These are phyloP conservation scores for Phyllostomus hastatus DNA, from an alignment of 2,113 vertebrate species.

Conservation along the genomic window DNA sequence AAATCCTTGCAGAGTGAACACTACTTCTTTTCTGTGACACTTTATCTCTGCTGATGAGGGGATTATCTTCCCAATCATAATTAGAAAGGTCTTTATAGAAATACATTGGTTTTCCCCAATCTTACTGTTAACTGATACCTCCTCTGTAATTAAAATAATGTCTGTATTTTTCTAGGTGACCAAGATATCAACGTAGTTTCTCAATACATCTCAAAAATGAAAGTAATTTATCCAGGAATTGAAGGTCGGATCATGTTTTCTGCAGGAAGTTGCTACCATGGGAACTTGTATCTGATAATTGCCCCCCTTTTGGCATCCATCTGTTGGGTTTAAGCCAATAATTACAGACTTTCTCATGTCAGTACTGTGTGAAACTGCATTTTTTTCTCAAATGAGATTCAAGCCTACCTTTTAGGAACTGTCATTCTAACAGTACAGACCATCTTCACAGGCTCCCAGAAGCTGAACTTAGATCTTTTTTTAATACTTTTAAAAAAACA, in stretches of 20 bases:
- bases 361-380: constrained; percentile 11
- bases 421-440: not conserved
- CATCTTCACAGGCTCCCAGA: not conserved
- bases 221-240: constrained; percentile 86
- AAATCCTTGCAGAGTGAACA: not conserved
- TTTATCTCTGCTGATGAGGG: not conserved
- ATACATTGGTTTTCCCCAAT: not conserved
- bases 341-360: not conserved
- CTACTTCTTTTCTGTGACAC: not conserved
- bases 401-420: constrained; percentile 17
- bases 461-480: not conserved
- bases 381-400: constrained; percentile 18
- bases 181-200: constrained; percentile 86
- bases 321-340: constrained; percentile 26
- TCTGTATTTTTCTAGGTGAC: constrained; percentile 83
- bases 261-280: constrained; percentile 58
- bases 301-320: constrained; percentile 29
- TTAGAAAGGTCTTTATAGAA: constrained; percentile 11
- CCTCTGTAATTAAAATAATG: constrained; percentile 32
- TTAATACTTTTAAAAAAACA: no score
- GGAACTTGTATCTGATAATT: constrained; percentile 66
- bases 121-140: not conserved
- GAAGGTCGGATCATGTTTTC: constrained; percentile 90
- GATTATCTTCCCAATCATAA: constrained; percentile 2
- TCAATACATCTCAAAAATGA: constrained; percentile 85